Evolutionary conservation across 2,797 vertebrate species (phyloP).

Genomic region (Ceyx erithaca): DNA sequence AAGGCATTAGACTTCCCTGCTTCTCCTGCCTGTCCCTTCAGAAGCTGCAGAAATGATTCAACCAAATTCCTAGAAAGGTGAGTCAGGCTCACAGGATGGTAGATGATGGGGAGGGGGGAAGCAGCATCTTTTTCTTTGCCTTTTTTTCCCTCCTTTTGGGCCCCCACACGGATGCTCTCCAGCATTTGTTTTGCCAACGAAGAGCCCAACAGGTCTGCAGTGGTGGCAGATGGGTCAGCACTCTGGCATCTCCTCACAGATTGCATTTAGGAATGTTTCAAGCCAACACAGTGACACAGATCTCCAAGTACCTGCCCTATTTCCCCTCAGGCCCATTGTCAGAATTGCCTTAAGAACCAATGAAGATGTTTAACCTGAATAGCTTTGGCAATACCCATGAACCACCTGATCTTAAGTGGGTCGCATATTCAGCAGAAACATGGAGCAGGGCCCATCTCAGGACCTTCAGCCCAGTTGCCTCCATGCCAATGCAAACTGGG

Average conservation of each 20-base stretch:
- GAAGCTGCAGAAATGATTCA: not conserved
- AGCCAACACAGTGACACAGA: conserved; percentile 43
- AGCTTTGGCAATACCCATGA: not conserved
- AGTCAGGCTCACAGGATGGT: not conserved
- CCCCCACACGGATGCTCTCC: not conserved
- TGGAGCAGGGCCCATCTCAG: not conserved
- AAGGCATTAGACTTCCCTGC: not conserved
- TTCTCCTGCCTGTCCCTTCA: conserved; percentile 2
- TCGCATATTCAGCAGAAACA: not conserved
- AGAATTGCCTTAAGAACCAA: not conserved
- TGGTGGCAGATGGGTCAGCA: not conserved
- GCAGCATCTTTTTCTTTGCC: not conserved
- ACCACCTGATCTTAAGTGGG: not conserved
- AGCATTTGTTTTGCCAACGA: accelerated
- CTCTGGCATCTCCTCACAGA: not conserved
- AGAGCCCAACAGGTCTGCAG: not conserved
- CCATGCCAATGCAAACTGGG: accelerated
- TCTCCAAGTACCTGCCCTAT: conserved; percentile 11
- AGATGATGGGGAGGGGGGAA: not conserved
- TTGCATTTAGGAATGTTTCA: conserved; percentile 17
- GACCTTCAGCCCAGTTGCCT: not conserved
- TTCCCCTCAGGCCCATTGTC: not conserved
- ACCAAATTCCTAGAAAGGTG: not conserved
- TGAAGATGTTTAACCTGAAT: conserved; percentile 15
- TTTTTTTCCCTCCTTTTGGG: not conserved